Evolutionary conservation across 2,888 invertebrate genomes (phyloP).

Genomic region (Pinctada fucata): DNA sequence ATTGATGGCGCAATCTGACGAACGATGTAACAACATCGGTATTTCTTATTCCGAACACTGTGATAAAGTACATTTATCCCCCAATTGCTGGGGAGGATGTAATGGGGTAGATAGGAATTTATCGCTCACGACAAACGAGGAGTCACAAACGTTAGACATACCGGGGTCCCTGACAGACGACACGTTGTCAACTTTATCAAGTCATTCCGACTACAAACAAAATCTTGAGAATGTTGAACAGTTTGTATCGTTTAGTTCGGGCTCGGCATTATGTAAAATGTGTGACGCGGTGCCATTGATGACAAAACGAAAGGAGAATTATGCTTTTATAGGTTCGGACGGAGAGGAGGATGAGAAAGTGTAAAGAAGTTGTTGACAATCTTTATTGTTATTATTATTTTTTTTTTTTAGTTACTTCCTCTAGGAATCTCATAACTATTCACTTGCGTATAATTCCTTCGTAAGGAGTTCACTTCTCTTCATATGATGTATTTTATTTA

Average conservation of each 20-base stretch:
- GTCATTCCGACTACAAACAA: constrained; percentile 19
- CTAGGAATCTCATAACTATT: too few relatives aligned
- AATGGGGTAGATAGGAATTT: not conserved
- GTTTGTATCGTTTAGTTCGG: constrained; percentile 18
- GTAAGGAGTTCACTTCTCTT: too few relatives aligned
- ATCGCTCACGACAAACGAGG: not conserved
- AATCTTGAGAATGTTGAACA: constrained; percentile 30
- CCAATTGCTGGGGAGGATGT: not conserved
- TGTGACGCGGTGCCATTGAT: constrained; percentile 21
- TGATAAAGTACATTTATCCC: not conserved
- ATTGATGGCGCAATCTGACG: not conserved
- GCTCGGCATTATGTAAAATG: constrained; percentile 13
- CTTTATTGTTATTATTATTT: too few relatives aligned
- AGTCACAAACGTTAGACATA: not conserved
- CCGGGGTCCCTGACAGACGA: not conserved
- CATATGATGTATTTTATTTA: too few relatives aligned
- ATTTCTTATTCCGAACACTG: not conserved
- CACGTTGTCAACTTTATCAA: not conserved
- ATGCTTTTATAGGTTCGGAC: constrained; percentile 25
- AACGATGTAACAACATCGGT: not conserved
- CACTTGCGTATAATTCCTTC: too few relatives aligned
- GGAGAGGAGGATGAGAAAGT: constrained; percentile 10
- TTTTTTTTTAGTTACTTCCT: too few relatives aligned
- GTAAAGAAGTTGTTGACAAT: not conserved
- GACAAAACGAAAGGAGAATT: constrained; percentile 14